Percentiles rank a stretch among this genome's conserved stretches.
Conservation (phyloP, 2,888 invertebrate genomes). For the Pammene aurita region DNA sequence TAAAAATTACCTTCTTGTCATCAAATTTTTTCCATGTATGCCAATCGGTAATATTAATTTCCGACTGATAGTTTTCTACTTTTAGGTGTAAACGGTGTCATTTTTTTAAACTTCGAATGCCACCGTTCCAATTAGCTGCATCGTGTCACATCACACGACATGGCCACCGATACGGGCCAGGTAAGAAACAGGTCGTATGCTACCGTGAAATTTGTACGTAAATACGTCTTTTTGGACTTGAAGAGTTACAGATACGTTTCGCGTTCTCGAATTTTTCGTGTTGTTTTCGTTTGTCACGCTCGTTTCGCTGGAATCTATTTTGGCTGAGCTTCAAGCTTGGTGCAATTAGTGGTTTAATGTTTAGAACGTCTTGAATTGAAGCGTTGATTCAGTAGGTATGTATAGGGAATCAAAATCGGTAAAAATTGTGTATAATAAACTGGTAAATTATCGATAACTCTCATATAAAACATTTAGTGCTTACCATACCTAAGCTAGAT, state of each 20-base stretch:
- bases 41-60: too few relatives aligned
- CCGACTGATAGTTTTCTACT: not conserved
- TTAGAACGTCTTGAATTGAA: too few relatives aligned
- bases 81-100: not conserved
- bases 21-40: too few relatives aligned
- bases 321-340: not conserved
- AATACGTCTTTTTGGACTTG: not conserved
- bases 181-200: not conserved
- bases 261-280: slow-evolving; percentile 18
- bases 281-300: slow-evolving; percentile 18
- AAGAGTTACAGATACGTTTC: slow-evolving; percentile 6
- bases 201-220: not conserved
- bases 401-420: too few relatives aligned
- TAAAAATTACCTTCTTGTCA: too few relatives aligned
- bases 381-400: too few relatives aligned
- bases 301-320: slow-evolving; percentile 7
- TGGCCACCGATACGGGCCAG: not conserved
- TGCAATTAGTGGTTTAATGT: not conserved
- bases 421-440: too few relatives aligned
- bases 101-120: slow-evolving; percentile 17
- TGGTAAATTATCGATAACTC: too few relatives aligned
- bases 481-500: too few relatives aligned
- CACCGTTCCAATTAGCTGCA: slow-evolving; percentile 10
- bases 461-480: too few relatives aligned
- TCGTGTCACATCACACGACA: slow-evolving; percentile 23